Percentiles rank a stretch among this genome's conserved stretches.
phyloP scores from a whole-genome alignment of 2,888 invertebrate species.

The Palloptera scutellata region DNA sequence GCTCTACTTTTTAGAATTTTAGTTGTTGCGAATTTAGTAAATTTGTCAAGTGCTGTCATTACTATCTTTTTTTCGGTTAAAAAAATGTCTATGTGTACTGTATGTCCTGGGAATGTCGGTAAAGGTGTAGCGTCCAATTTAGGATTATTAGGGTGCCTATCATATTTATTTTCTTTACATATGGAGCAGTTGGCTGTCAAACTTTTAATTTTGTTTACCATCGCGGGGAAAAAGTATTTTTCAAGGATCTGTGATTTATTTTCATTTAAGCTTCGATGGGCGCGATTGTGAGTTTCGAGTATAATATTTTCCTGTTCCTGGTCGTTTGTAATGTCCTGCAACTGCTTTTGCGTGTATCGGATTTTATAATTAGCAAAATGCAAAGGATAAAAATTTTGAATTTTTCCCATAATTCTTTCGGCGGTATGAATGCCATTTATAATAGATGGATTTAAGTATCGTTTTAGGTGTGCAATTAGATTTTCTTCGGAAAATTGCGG shows the following conservation, averaged over 20 bases:
- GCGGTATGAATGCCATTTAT: too few relatives aligned
- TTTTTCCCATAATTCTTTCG: slow-evolving; percentile 18
- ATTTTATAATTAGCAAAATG: slow-evolving; percentile 25
- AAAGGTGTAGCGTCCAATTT: slow-evolving; percentile 32
- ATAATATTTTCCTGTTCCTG: slow-evolving; percentile 21
- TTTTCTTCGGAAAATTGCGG: background rate
- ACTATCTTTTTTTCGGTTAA: too few relatives aligned
- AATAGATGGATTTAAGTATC: too few relatives aligned
- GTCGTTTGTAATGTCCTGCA: slow-evolving; percentile 18
- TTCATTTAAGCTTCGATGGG: slow-evolving; percentile 28
- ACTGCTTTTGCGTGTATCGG: slow-evolving; percentile 20
- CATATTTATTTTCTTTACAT: slow-evolving; percentile 33
- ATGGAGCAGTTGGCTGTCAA: slow-evolving; percentile 7
- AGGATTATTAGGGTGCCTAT: slow-evolving; percentile 33
- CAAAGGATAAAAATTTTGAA: slow-evolving; percentile 26
- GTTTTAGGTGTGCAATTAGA: background rate
- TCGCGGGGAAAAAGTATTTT: slow-evolving; percentile 29
- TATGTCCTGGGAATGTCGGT: slow-evolving; percentile 35
- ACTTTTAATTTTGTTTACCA: slow-evolving; percentile 18
- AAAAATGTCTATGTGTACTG: too few relatives aligned
- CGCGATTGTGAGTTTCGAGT: slow-evolving; percentile 10
- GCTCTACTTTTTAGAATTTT: slow-evolving; percentile 29
- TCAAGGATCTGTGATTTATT: slow-evolving; percentile 25
- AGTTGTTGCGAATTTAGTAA: slow-evolving; percentile 30
- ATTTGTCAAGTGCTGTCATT: slow-evolving; percentile 37